Percentiles rank a stretch among this genome's conserved stretches.
phyloP scores from a whole-genome alignment of 2,888 invertebrate species.

The Drosophila cracens region DNA sequence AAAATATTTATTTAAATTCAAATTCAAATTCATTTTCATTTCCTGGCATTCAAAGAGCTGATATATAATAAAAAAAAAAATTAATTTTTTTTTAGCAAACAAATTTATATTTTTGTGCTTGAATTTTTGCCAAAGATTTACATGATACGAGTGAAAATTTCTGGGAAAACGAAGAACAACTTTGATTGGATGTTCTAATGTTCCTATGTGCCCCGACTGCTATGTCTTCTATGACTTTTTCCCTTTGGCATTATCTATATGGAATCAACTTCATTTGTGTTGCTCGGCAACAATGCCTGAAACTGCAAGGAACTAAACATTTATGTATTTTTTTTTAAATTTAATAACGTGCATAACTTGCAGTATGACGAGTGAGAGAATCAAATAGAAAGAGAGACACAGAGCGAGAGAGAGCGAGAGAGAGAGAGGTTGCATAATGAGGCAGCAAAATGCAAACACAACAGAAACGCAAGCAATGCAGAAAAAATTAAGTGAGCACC shows the following conservation, averaged over 20 bases:
- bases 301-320: constrained; percentile 31
- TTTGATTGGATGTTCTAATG: neutral
- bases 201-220: neutral
- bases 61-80: too few species aligned
- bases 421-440: constrained; percentile 57
- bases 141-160: neutral
- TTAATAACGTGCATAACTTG: constrained; percentile 60
- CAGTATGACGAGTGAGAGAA: neutral
- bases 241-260: neutral
- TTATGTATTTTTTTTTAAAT: constrained; percentile 37
- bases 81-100: neutral
- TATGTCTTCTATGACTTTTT: neutral
- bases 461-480: constrained; percentile 60
- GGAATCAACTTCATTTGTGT: constrained; percentile 1
- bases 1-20: neutral
- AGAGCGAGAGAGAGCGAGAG: neutral
- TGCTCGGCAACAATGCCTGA: neutral
- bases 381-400: neutral
- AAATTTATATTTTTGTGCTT: neutral
- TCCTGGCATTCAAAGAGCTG: neutral
- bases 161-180: neutral
- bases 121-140: neutral
- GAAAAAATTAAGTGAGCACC: constrained; percentile 67
- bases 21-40: neutral
- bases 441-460: constrained; percentile 75